Evolutionary conservation across 2,888 invertebrate species (phyloP), one percentile per base, ranked within the genome.

Genomic region (Erebia palarica): DNA sequence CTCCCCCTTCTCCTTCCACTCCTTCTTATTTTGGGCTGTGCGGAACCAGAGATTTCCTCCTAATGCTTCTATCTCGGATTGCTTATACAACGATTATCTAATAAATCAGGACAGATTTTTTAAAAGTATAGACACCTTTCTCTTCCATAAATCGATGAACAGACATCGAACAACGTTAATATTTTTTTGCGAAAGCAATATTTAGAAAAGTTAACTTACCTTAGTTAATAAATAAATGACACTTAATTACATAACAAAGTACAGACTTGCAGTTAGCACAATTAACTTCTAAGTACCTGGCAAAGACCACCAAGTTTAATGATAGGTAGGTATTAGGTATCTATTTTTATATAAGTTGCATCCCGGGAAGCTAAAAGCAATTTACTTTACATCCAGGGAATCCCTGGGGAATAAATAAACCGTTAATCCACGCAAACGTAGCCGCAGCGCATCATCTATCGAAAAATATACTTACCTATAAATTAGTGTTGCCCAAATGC

Each of bases 241-340:
- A n/a, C 60, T 53, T 68, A 68, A 60, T 61, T 51, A 18, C 49
- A 11, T 68, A 68, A 59, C n/a, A 27, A 51, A 51, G 53, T 47
- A 47, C 13, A 1, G 13, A 47, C 3, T 10, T 47, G 36, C 47
- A 53, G 51, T 68, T 68, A 68, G 51, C 68, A 42, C 61, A 68
- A 51, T 68, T 53, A 63, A 68, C 36, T 60, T 42, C 68, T 68
- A 16, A 64, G 3, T 21, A 51, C 53, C 42, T 21, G 61, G 47
- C 67, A 1, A 10, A 27, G 36, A 57, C 18, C 68, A 68, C 18
- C 14, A 57, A 9, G 14, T 7, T 53, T 49, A 51, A 53, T 42
- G 21, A 58, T 21, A 44, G 18, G 13, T 21, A n/a, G n/a, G n/a
- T n/a, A n/a, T 49, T 18, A 42, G 27, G 36, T 36, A 7, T 36